phyloP scores from a whole-genome alignment of 2,797 vertebrate species.

The Glyptemys insculpta region DNA sequence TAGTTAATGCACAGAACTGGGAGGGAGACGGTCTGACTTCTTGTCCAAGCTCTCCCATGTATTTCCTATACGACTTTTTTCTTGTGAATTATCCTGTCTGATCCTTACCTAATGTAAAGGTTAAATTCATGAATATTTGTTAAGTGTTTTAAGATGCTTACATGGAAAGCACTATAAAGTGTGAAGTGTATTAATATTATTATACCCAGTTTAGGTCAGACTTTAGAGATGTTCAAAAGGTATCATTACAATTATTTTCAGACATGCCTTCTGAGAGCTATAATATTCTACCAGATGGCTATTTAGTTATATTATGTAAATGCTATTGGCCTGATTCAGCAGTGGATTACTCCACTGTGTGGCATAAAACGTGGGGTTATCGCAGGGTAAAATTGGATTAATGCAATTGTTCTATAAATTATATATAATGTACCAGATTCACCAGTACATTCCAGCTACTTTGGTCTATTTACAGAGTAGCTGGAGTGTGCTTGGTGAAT shows the following conservation, averaged over 20 bases:
- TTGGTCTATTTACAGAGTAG: neutral
- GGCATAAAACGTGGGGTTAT: neutral
- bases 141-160: neutral
- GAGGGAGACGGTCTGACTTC: neutral
- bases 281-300: neutral
- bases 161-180: neutral
- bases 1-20: neutral
- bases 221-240: neutral
- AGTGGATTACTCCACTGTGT: neutral
- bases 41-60: neutral
- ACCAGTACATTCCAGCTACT: neutral
- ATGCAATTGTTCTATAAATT: neutral
- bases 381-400: neutral
- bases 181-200: neutral
- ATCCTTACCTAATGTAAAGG: constrained; percentile 15
- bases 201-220: neutral
- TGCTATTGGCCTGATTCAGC: neutral
- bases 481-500: neutral
- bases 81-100: constrained; percentile 7
- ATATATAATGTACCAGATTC: neutral
- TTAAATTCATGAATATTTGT: constrained; percentile 8
- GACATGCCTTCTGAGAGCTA: neutral
- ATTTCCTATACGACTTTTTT: neutral
- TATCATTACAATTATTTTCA: constrained; percentile 33
- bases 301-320: neutral